phyloP scores from a whole-genome alignment of 2,113 vertebrate species.

The Mastomys coucha region DNA sequence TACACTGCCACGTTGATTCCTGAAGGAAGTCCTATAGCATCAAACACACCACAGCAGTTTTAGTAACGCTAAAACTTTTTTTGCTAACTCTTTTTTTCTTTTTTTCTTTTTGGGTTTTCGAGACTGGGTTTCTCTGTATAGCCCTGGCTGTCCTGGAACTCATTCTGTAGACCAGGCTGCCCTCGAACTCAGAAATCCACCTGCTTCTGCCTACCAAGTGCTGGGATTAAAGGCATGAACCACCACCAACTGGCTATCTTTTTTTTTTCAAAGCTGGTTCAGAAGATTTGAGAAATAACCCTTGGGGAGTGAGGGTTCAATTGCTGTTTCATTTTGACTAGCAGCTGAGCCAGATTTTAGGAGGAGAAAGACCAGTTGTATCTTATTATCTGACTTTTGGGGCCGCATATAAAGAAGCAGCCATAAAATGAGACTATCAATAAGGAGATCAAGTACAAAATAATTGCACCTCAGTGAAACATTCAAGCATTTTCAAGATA shows the following conservation, averaged over 20 bases:
- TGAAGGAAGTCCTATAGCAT: not conserved
- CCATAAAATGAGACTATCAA: not conserved
- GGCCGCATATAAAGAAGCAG: not conserved
- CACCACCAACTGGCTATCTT: no score
- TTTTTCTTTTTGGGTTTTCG: no score
- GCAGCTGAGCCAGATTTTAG: not conserved
- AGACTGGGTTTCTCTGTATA: no score
- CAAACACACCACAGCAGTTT: not conserved
- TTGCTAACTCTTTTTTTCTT: not conserved
- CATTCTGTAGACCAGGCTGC: no score
- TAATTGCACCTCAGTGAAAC: not conserved
- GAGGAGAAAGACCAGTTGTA: not conserved
- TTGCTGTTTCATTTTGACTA: not conserved
- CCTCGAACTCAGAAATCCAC: no score
- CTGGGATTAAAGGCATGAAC: no score
- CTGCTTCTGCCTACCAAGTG: no score
- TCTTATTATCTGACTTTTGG: not conserved
- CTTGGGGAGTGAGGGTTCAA: not conserved
- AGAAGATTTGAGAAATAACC: not conserved
- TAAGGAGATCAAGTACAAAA: not conserved
- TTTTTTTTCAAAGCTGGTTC: not conserved
- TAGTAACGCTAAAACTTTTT: not conserved
- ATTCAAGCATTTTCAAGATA: not conserved
- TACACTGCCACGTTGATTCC: not conserved
- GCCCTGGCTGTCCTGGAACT: no score